Evolutionary conservation across 2,888 invertebrate genomes (phyloP), one percentile per base, ranked within the genome.

Genomic region (Sarcophaga subvicina): DNA sequence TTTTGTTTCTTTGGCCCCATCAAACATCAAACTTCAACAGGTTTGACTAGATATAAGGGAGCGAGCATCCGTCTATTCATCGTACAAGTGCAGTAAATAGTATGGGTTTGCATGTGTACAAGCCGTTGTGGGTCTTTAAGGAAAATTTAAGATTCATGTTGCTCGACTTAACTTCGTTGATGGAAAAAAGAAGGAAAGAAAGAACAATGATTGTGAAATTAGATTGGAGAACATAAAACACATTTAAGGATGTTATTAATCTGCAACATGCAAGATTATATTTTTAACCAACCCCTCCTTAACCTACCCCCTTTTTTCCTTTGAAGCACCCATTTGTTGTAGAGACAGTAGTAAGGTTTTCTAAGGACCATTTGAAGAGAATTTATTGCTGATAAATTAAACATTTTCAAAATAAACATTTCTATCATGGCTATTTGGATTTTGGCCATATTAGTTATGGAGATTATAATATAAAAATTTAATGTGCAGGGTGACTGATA

Each of bases 241-340:
- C 20, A 80, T 22, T 80, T 49, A 81, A 81, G 69, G 81, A 76
- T 76, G 69, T 64, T 70, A 25, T 76, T 76, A 70, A 81, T 63
- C 69, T 60, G 20, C 60, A 27, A 69, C 49, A 59, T 76, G 63
- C 63, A 76, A 75, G 75, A 64, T 76, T 47, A 73, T 62, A 54
- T 54, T 12, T 17, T 54, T 54, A 17, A 14, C 17, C 12, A 17
- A 3, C 4, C 5, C 4, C 4, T 17, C 37, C 10, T 37, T n/a
- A n/a, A n/a, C n/a, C n/a, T n/a, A n/a, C n/a, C n/a, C n/a, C n/a
- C n/a, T 37, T 37, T 37, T 37, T 8, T 6, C 37, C 37, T 6
- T 37, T 1, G 37, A 37, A 37, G 8, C 37, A 37, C 2, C 37
- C 37, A 37, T 37, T 37, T 37, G 37, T 22, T 22, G 22, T 22